These are phyloP conservation scores for Bombus polaris DNA, from an alignment of 1,140 invertebrate genomes.

Conservation along the genomic window DNA sequence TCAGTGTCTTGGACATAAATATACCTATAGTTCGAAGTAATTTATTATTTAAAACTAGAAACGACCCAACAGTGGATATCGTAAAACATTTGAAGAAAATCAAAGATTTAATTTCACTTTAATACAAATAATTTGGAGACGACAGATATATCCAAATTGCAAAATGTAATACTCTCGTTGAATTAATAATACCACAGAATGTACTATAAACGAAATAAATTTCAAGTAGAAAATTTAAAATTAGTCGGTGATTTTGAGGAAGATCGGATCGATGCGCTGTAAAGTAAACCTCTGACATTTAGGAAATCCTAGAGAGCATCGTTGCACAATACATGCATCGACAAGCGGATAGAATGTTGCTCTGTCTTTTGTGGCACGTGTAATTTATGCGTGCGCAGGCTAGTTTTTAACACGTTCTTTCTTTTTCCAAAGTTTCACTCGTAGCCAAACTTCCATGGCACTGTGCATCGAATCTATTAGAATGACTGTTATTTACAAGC, in stretches of 20 bases:
- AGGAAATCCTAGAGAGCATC: slow-evolving; percentile 41
- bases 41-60: neutral
- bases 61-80: neutral
- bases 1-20: neutral
- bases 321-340: slow-evolving; percentile 57
- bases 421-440: slow-evolving; percentile 18
- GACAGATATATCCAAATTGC: neutral
- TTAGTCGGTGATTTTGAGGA: neutral
- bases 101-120: neutral
- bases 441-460: neutral
- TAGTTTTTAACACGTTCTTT: slow-evolving; percentile 6
- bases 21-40: neutral
- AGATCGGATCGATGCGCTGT: neutral
- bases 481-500: neutral
- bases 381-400: slow-evolving; percentile 54
- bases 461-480: neutral
- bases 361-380: slow-evolving; percentile 5
- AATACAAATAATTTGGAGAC: neutral
- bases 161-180: neutral
- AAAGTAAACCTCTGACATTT: slow-evolving; percentile 61
- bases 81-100: neutral
- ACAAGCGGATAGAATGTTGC: neutral
- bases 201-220: neutral
- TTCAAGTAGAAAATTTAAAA: neutral
- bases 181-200: neutral